Base-by-base conservation (phyloP, 2,888 invertebrate genomes). In the Saturnia pavonia region DNA sequence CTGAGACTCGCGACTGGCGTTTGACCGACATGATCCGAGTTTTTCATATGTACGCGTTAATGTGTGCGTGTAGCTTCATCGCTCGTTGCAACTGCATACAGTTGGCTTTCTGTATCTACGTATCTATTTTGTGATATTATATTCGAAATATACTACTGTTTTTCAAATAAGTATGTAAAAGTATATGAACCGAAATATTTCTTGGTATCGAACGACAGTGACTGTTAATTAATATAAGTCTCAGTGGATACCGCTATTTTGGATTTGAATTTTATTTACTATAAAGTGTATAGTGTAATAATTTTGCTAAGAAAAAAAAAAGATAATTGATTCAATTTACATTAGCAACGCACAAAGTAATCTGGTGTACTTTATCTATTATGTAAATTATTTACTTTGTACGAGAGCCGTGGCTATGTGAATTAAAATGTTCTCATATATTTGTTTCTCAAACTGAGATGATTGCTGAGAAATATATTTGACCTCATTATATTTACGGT, bases 391-490 rank as follows among this genome's bases (percentile, higher is more conserved):
- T n/a, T n/a, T 75, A 34, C 34, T 34, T 75, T 73, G 69, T 75
- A 70, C 54, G 54, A 67, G 57, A 66, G 40, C 40, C 34, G 65
- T 19, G 65, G 27, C 40, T 19, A 65, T 65, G 65, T 16, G 54
- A 70, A 70, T 70, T 25, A 65, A 22, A 66, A 54, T 57, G 54
- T 70, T 70, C 70, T 51, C 67, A 70, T 66, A 67, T 54, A 40
- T 67, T 43, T 54, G 70, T 70, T 70, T 67, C 70, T 68, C 75
- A 76, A 77, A 76, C 71, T 73, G 76, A 78, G 78, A 80, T 76
- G 78, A 80, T 81, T 80, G 84, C 78, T 85, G 83, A 85, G 86
- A 86, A 87, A 82, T 76, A 78, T 80, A 80, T 79, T 78, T 84
- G 85, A 72, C 75, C 86, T 72, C 81, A 76, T 79, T 86, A 69